A percentile compares a stretch with the other conserved stretches of the same genome.
phyloP scores from a whole-genome alignment of 2,113 vertebrate species.

The Tonatia bakeri region DNA sequence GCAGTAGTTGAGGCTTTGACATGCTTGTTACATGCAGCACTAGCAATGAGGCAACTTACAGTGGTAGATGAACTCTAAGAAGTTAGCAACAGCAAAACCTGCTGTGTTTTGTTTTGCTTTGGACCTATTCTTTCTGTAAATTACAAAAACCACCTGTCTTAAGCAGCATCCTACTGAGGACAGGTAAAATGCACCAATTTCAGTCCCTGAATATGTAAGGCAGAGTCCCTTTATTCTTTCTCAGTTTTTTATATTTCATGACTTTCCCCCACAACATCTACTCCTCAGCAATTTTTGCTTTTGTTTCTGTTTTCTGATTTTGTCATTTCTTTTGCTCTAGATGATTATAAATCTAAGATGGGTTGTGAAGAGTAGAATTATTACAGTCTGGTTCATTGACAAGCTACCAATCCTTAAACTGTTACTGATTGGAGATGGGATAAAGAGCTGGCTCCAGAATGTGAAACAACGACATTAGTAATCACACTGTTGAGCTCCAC shows the following conservation, averaged over 20 bases:
- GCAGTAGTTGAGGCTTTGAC: slow-evolving; percentile 61
- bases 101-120: slow-evolving; percentile 60
- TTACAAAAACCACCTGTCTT: slow-evolving; percentile 55
- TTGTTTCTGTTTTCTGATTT: neutral
- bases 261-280: neutral
- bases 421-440: neutral
- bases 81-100: slow-evolving; percentile 64
- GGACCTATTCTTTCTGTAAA: slow-evolving; percentile 56
- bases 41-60: slow-evolving; percentile 47
- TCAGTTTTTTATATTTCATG: neutral
- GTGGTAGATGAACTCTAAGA: slow-evolving; percentile 52
- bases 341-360: neutral
- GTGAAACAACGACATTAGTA: neutral
- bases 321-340: neutral
- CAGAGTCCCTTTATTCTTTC: neutral
- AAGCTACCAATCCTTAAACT: neutral
- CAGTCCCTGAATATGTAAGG: neutral
- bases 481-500: neutral
- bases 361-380: neutral
- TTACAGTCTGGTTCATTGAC: neutral
- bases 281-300: neutral
- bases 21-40: slow-evolving; percentile 49
- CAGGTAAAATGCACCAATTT: slow-evolving; percentile 47
- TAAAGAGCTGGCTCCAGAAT: neutral
- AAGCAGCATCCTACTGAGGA: slow-evolving; percentile 60